Evolutionary conservation across 2,888 invertebrate genomes (phyloP).

Genomic region (Erebia aethiops): DNA sequence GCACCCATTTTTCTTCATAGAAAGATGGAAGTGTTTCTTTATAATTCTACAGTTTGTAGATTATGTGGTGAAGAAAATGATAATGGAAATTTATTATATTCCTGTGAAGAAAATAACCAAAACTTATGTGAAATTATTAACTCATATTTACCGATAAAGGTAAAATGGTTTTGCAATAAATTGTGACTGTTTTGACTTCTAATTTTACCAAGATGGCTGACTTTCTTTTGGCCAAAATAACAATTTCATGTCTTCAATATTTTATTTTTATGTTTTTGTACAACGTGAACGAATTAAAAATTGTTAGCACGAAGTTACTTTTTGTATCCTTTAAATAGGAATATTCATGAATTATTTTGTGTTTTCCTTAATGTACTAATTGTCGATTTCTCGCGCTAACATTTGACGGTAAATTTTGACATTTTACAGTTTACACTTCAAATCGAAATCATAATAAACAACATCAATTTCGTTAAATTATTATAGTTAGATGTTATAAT

Average conservation of each 20-base stretch:
- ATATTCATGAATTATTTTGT: neutral
- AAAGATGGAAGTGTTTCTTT: conserved; percentile 81
- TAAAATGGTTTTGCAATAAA: conserved; percentile 64
- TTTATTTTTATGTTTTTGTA: conserved; percentile 13
- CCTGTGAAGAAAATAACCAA: conserved; percentile 80
- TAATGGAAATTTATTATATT: conserved; percentile 86
- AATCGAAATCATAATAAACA: neutral
- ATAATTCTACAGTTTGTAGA: conserved; percentile 88
- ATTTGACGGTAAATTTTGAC: conserved; percentile 44
- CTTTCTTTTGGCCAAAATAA: conserved; percentile 42
- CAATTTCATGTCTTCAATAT: conserved; percentile 59
- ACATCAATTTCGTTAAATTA: neutral
- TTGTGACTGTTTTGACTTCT: conserved; percentile 78
- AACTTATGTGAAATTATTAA: conserved; percentile 87
- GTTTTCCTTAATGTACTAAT: conserved; percentile 5
- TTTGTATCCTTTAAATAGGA: neutral
- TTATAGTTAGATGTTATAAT: neutral
- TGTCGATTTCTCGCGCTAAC: conserved; percentile 45
- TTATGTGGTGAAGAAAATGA: conserved; percentile 89
- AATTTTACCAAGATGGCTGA: conserved; percentile 67
- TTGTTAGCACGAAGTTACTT: neutral
- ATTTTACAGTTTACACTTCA: neutral
- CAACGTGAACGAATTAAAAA: conserved; percentile 13
- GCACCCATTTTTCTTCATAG: conserved; percentile 43
- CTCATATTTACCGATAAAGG: conserved; percentile 89